A percentile compares a stretch with the other conserved stretches of the same genome.
Conservation (phyloP, 1,140 invertebrate species). For the Charaxes varanes region DNA sequence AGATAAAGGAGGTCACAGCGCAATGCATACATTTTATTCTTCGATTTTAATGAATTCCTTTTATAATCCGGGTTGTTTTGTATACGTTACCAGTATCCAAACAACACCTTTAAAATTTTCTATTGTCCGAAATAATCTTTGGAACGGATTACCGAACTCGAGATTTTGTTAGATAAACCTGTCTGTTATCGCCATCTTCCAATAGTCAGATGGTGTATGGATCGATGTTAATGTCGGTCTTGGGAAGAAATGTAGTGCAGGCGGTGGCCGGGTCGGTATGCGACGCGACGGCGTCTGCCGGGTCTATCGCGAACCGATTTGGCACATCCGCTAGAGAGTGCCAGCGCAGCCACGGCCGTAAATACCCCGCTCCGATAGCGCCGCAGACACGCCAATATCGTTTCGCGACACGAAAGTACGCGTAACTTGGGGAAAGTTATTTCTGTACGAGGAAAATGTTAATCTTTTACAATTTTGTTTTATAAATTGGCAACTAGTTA, state of each 20-base stretch:
- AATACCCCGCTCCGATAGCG: slow-evolving; percentile 54
- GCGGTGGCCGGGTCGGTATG: slow-evolving; percentile 62
- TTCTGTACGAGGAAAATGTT: too few species aligned
- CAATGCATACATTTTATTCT: too few species aligned
- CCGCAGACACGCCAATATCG: slow-evolving; percentile 31
- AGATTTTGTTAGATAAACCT: too few species aligned
- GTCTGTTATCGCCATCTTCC: too few species aligned
- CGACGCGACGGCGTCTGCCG: slow-evolving; percentile 61
- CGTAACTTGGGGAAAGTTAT: too few species aligned
- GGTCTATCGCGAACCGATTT: slow-evolving; percentile 63
- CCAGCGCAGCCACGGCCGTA: slow-evolving; percentile 43
- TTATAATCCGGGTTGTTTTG: not conserved
- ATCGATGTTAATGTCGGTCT: slow-evolving; percentile 26
- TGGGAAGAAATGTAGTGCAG: slow-evolving; percentile 38
- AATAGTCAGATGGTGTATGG: slow-evolving; percentile 10
- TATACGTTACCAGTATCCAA: too few species aligned
- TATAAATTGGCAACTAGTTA: too few species aligned
- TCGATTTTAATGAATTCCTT: not conserved
- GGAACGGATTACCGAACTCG: too few species aligned
- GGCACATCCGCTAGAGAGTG: slow-evolving; percentile 63
- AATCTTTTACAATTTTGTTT: too few species aligned
- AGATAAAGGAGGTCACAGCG: too few species aligned
- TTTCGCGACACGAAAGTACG: slow-evolving; percentile 29
- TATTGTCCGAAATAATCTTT: too few species aligned
- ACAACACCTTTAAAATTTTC: too few species aligned